phyloP scores from a whole-genome alignment of 1,140 invertebrate genomes.

The Heliconius hewitsoni region DNA sequence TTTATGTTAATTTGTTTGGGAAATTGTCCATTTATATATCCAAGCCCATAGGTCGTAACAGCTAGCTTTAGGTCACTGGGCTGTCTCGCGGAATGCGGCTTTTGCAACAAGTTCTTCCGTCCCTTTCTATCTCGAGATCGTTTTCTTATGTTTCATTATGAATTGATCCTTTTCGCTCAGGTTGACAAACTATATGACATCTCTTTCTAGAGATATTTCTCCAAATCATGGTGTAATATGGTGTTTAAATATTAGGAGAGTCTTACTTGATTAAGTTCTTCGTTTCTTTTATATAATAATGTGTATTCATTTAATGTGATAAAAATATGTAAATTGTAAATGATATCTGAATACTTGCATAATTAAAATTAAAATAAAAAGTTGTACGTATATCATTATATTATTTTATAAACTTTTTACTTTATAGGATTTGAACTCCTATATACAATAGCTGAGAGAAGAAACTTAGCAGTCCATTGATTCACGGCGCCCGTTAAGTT shows the following conservation, averaged over 20 bases:
- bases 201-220: conserved; percentile 1
- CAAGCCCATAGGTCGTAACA: conserved; percentile 32
- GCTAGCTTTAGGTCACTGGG: conserved; percentile 74
- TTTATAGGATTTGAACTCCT: no score
- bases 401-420: no score
- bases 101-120: conserved; percentile 73
- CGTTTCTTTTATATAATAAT: no score
- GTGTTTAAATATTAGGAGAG: neutral
- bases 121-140: conserved; percentile 49
- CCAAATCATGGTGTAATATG: neutral
- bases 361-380: no score
- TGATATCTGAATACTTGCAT: no score
- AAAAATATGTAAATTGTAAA: no score
- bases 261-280: neutral
- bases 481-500: no score
- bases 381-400: no score
- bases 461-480: no score
- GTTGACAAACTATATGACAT: conserved; percentile 8
- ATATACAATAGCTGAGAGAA: no score
- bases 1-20: conserved; percentile 17
- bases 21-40: conserved; percentile 33
- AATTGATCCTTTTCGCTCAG: conserved; percentile 29
- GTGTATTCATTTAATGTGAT: no score
- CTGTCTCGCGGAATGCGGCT: conserved; percentile 68
- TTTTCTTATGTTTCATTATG: conserved; percentile 43